Evolutionary conservation across 2,113 vertebrate genomes (phyloP), one percentile per base, ranked within the genome.

Genomic region (Cyprinodon variegatus): DNA sequence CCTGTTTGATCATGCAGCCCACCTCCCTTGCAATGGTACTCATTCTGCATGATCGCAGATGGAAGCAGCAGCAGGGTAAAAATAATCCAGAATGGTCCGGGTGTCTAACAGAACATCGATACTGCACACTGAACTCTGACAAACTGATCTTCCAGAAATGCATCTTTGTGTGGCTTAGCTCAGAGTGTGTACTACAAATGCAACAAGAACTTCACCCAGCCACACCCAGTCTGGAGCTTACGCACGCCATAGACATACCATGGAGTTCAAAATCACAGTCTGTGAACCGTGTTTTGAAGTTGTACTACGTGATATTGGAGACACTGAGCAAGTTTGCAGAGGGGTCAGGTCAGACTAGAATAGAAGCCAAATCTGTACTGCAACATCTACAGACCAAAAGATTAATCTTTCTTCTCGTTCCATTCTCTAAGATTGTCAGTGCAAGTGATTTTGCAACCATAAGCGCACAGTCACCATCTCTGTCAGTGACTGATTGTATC

Each of bases 191-290:
- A 29, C 45, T 61, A 10, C 29, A 62, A 62, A 62, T 62, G 29
- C 6, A 62, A 62, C 11, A 37, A 62, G 61, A 62, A 11, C 61
- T 62, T 37, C 61, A 62, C 29, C 36, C 61, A 1, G 61, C 13
- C 36, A 37, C 61, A 14, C 61, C 61, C 61, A 10, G 61, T 36
- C 60, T 61, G 60, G 60, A 61, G 60, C 60, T 61, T 11, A 11
- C 12, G 60, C 60, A 3, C 60, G 6, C 60, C 22, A 61, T 29
- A 62, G 61, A 62, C 15, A 62, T 62, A 14, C 12, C 29, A 37
- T 62, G 61, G 29, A 62, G 61, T 62, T 62, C 61, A 62, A 62
- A 62, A 38, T 62, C 61, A 62, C 7, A 29, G n/a, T 29, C 22
- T 61, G n/a, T 29, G n/a, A 29, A 3, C 9, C 22, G 59, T 2